Conservation (phyloP, 2,797 vertebrate species). For the Periparus ater region DNA sequence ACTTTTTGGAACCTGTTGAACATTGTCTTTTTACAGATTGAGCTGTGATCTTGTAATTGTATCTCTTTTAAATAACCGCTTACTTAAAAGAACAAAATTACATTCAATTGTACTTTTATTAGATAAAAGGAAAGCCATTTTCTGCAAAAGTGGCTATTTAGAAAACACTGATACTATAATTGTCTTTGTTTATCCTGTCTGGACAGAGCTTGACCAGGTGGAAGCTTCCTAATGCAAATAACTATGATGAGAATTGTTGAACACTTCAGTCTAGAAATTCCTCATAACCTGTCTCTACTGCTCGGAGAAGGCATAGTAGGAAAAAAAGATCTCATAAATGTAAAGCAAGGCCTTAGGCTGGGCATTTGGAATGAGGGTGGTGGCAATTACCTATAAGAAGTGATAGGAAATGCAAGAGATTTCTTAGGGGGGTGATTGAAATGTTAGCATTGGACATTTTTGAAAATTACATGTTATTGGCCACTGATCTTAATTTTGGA, state of each 20-base stretch:
- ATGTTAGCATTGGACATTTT: neutral
- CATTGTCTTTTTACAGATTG: neutral
- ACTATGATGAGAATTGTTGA: neutral
- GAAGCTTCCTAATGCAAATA: neutral
- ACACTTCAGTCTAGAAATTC: neutral
- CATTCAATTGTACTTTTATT: constrained; percentile 7
- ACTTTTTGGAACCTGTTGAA: neutral
- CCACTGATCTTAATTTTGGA: neutral
- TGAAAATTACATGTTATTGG: neutral
- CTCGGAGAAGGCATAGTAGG: neutral
- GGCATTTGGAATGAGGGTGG: neutral
- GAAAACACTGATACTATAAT: neutral
- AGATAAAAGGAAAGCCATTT: constrained; percentile 44
- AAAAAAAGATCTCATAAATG: neutral
- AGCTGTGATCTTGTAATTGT: constrained; percentile 18
- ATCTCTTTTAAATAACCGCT: constrained; percentile 10
- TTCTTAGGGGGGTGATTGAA: neutral
- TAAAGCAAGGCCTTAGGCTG: neutral
- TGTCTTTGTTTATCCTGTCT: neutral
- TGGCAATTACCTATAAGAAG: neutral
- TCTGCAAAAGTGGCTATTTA: neutral
- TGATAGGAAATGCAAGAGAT: neutral
- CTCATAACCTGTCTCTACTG: neutral
- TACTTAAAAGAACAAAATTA: constrained; percentile 55
- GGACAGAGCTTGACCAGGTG: neutral